Percentiles rank a stretch among this genome's conserved stretches.
Evolutionary conservation across 2,797 vertebrate genomes (phyloP).

Genomic region (Tamandua tetradactyla): DNA sequence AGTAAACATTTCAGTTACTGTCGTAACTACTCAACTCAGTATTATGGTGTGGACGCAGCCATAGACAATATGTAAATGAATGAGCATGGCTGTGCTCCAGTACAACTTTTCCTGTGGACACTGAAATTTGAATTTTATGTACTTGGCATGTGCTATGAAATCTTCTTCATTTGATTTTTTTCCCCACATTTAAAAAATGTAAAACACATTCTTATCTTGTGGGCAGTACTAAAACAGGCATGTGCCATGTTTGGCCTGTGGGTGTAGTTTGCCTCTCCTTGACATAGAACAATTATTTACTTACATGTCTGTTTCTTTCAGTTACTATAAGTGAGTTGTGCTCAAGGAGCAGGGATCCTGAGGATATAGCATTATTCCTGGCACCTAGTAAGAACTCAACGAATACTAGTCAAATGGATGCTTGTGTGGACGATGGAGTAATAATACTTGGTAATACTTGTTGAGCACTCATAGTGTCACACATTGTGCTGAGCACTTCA

Average conservation of each 20-base stretch:
- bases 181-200: neutral
- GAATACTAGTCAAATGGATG: neutral
- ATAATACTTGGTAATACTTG: conserved; percentile 3
- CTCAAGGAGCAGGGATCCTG: neutral
- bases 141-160: neutral
- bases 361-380: neutral
- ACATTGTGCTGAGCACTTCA: conserved; percentile 21
- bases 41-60: neutral
- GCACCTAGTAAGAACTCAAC: neutral
- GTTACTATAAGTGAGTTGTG: neutral
- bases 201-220: neutral
- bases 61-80: conserved; percentile 2
- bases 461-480: neutral
- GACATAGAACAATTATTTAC: neutral
- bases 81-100: neutral
- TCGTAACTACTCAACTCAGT: neutral
- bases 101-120: conserved; percentile 26
- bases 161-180: conserved; percentile 39
- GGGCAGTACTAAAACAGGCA: neutral
- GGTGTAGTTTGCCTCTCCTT: neutral
- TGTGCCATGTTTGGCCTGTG: neutral
- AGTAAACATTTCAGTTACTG: conserved; percentile 21
- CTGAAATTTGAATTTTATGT: conserved; percentile 15
- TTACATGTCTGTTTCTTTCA: neutral
- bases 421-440: neutral